Conservation (phyloP, 2,113 vertebrate species). For the Nettapus auritus region DNA sequence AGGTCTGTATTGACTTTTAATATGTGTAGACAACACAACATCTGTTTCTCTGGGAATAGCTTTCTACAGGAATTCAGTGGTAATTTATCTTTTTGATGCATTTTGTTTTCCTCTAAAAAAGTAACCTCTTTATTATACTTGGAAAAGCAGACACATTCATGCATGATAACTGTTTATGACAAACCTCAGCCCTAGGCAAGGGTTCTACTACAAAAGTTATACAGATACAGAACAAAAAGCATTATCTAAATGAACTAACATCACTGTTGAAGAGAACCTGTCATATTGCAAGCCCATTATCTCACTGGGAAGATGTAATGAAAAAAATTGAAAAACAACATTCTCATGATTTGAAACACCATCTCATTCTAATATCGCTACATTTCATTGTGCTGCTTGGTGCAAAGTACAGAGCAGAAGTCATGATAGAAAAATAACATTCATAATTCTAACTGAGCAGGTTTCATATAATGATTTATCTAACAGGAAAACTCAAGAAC, state of each 20-base stretch:
- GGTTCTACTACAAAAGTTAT: rapidly evolving
- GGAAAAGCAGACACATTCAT: background rate
- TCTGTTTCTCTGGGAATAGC: background rate
- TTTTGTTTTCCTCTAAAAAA: background rate
- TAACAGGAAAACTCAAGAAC: background rate
- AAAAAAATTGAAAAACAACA: background rate
- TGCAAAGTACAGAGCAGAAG: background rate
- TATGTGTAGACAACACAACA: background rate
- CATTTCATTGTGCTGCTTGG: background rate
- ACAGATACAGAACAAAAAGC: background rate
- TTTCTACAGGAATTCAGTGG: background rate
- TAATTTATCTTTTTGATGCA: background rate
- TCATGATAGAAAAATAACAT: background rate
- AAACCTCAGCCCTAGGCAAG: background rate
- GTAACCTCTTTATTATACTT: background rate
- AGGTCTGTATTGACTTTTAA: background rate
- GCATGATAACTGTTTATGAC: background rate
- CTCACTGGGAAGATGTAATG: background rate
- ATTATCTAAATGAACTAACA: background rate
- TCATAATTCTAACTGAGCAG: background rate
- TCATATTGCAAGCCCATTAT: background rate
- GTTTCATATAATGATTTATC: background rate
- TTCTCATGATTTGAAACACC: background rate
- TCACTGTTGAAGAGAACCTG: rapidly evolving
- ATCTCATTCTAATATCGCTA: background rate